Evolutionary conservation across 2,113 vertebrate genomes (phyloP), one percentile per base, ranked within the genome.

Genomic region (Kryptolebias marmoratus): DNA sequence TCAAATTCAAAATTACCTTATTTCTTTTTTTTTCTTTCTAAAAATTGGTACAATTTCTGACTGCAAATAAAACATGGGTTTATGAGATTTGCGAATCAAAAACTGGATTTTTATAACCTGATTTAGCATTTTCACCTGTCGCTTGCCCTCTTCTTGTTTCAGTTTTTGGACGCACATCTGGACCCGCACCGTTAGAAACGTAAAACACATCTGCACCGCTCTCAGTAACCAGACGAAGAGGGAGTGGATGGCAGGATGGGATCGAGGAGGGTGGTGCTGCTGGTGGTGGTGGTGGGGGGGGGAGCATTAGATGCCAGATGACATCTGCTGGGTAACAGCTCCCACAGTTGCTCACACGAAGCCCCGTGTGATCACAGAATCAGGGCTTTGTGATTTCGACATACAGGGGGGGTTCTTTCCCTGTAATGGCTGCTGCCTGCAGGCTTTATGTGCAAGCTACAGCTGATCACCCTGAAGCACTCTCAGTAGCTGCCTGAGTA

Each of bases 401-500:
- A 53, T 65, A 15, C 31, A 14, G 18, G 47, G 16, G 48, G 22
- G 48, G 39, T 39, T 39, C 18, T 50, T 36, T 39, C 16, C 27
- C 63, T 39, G 11, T 50, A 64, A 32, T 36, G 30, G 28, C 13
- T 52, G 62, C 48, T 64, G 62, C 47, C 48, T 64, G 62, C 47
- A 64, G 45, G 62, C 27, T 50, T 30, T 36, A 14, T 11, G 22
- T 64, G 48, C 47, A 36, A 49, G 10, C 45, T 64, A 28, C 62
- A 64, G 62, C 45, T 50, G 45, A 64, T 50, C 27, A 50, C 45
- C 62, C 45, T 64, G 11, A 32, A 64, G 47, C 62, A 31, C 62
- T 50, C 18, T 52, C 47, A 49, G 14, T 30, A 22, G 22, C 48
- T 36, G 30, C 18, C 18, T 10, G 15, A 39, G 12, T 65, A 3